A percentile compares a stretch with the other conserved stretches of the same genome.
phyloP scores from a whole-genome alignment of 1,140 invertebrate genomes.

The Teleogryllus occipitalis region DNA sequence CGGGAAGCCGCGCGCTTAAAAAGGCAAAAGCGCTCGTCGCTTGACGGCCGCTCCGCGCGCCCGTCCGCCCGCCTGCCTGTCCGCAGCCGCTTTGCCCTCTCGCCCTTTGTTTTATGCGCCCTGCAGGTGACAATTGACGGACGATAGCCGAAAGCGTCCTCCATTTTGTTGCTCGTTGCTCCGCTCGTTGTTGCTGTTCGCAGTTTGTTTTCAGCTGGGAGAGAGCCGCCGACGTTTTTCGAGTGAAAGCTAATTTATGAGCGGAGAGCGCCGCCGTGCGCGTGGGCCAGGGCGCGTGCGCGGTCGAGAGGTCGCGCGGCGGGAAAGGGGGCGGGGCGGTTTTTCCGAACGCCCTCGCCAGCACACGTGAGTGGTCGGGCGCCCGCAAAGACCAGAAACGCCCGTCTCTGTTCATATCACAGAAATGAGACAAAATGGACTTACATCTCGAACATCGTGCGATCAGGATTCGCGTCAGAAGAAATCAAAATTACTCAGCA shows the following conservation, averaged over 20 bases:
- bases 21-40: background rate
- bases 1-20: background rate
- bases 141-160: slow-evolving; percentile 3
- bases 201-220: background rate
- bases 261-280: background rate
- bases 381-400: too few relatives aligned
- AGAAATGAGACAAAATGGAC: too few relatives aligned
- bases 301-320: background rate
- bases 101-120: background rate
- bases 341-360: too few relatives aligned
- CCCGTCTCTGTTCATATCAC: too few relatives aligned
- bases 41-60: background rate
- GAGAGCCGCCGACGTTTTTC: background rate
- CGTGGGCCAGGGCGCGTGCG: background rate
- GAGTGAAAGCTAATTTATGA: slow-evolving; percentile 5
- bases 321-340: too few relatives aligned
- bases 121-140: slow-evolving; percentile 3
- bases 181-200: background rate
- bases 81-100: background rate
- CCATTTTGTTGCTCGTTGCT: background rate
- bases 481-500: too few relatives aligned
- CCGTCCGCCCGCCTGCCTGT: too few relatives aligned
- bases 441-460: too few relatives aligned
- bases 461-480: too few relatives aligned
- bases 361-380: background rate